Conservation (phyloP, 2,113 vertebrate species). For the Hyla sarda region DNA sequence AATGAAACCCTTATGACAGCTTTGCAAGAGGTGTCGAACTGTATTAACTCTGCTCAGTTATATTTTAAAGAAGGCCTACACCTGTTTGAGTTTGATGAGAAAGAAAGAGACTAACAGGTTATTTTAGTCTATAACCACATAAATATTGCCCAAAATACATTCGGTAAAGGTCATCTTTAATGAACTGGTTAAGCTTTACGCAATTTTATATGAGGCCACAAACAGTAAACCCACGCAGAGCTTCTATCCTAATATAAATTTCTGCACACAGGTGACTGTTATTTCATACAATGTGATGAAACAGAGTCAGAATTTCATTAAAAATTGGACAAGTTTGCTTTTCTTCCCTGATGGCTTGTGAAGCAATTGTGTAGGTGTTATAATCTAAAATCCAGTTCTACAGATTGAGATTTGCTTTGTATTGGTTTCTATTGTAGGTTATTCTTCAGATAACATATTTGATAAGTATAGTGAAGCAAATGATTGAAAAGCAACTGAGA, state of each 20-base stretch:
- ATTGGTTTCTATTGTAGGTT: background rate
- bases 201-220: background rate
- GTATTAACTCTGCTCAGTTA: conserved; percentile 85
- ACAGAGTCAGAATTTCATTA: conserved; percentile 11
- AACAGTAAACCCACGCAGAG: background rate
- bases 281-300: conserved; percentile 40
- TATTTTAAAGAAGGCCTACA: conserved; percentile 85
- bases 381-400: conserved; percentile 11
- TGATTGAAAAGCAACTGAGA: background rate
- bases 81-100: conserved; percentile 83
- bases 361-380: conserved; percentile 51
- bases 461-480: background rate
- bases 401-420: conserved; percentile 12
- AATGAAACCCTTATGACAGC: conserved; percentile 78
- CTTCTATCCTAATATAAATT: background rate
- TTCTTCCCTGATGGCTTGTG: conserved; percentile 12
- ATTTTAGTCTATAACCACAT: background rate
- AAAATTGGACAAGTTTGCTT: conserved; percentile 23
- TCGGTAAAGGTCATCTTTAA: conserved; percentile 23
- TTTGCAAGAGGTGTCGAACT: conserved; percentile 79
- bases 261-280: conserved; percentile 4
- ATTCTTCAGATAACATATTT: conserved; percentile 10
- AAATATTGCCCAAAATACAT: background rate
- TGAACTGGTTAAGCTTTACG: background rate
- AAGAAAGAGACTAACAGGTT: conserved; percentile 71